Conservation (phyloP, 2,888 invertebrate genomes). For the Cataglyphis cursor region DNA sequence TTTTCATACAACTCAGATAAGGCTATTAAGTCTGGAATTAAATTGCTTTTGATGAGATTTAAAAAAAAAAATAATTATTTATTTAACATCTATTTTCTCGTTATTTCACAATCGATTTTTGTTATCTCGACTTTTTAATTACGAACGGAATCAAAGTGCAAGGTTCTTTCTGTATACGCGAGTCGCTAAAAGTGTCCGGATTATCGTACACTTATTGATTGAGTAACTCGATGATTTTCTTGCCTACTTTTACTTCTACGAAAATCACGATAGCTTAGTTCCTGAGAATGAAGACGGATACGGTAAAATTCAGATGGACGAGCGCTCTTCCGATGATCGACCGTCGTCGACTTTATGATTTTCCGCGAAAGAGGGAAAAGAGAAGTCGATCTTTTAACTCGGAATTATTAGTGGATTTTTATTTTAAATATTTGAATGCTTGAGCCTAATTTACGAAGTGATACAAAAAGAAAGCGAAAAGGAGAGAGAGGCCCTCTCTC, state of each 20-base stretch:
- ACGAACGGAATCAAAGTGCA: background rate
- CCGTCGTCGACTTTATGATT: background rate
- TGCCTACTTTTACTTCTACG: conserved; percentile 61
- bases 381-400: background rate
- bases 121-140: conserved; percentile 9
- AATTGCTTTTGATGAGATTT: background rate
- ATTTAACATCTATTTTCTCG: background rate
- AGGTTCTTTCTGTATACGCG: background rate
- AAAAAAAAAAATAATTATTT: background rate
- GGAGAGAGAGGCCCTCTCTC: background rate
- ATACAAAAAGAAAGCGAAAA: conserved; percentile 1
- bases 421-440: background rate
- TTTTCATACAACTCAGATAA: background rate
- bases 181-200: background rate
- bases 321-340: background rate
- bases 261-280: conserved; percentile 30
- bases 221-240: conserved; percentile 60
- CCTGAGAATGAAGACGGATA: background rate
- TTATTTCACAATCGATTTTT: background rate
- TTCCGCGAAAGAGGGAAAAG: background rate
- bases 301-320: background rate
- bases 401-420: background rate
- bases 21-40: background rate
- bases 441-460: conserved; percentile 33
- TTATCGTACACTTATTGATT: conserved; percentile 61